Conservation (phyloP, 2,797 vertebrate genomes). For the Linurgus olivaceus region DNA sequence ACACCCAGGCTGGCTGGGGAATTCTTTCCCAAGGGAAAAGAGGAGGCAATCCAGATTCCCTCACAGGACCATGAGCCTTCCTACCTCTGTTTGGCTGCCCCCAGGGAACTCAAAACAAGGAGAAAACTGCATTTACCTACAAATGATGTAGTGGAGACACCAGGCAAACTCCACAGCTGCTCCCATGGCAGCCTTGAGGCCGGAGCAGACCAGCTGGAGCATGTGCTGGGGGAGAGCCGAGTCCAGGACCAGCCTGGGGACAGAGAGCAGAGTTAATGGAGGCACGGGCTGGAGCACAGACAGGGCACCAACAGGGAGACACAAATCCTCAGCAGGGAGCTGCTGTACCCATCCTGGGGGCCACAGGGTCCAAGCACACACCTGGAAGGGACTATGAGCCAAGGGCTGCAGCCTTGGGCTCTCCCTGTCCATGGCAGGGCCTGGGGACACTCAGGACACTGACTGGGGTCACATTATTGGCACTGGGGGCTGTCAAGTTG, state of each 20-base stretch:
- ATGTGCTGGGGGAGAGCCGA: conserved; percentile 82
- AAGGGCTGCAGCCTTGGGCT: neutral
- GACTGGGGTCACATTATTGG: neutral
- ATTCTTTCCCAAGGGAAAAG: neutral
- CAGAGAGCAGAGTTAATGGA: neutral
- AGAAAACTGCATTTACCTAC: conserved; percentile 77
- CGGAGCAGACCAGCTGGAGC: conserved; percentile 79
- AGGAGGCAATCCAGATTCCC: neutral
- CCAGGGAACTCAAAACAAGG: neutral
- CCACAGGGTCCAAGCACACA: neutral
- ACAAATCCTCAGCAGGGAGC: neutral
- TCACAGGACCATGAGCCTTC: rapidly evolving
- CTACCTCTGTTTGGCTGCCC: neutral
- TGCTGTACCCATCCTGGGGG: rapidly evolving
- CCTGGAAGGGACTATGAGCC: neutral
- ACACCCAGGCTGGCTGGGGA: neutral
- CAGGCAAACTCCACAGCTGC: conserved; percentile 90
- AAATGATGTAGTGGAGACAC: conserved; percentile 92
- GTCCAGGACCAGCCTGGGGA: conserved; percentile 79
- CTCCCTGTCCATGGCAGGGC: neutral
- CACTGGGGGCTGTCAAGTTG: neutral
- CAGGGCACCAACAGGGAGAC: neutral
- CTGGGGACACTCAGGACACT: neutral
- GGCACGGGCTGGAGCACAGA: neutral
- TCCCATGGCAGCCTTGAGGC: conserved; percentile 79